Conservation (phyloP, 92 coral and sea anemone species). For the Hydrozoanthus gracilis region DNA sequence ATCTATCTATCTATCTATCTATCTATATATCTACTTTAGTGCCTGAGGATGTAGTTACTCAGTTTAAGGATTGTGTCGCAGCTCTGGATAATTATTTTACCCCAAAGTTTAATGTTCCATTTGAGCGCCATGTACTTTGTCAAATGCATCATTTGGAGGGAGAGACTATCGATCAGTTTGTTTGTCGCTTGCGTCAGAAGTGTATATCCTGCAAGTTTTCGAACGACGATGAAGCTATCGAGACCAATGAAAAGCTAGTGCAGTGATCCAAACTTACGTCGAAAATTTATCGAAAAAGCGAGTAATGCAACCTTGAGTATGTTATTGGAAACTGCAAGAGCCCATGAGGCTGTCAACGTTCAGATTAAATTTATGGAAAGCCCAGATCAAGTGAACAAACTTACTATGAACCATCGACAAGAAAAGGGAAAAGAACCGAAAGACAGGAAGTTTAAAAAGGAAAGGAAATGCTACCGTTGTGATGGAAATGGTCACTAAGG, state of each 20-base stretch:
- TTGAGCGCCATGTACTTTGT: slow-evolving; percentile 58
- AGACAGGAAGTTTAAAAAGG: background rate
- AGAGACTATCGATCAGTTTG: slow-evolving; percentile 55
- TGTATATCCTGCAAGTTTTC: slow-evolving; percentile 61
- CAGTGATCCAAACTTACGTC: slow-evolving; percentile 46
- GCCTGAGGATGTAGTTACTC: slow-evolving; percentile 43
- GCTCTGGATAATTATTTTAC: slow-evolving; percentile 64
- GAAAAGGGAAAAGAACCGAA: background rate
- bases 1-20: too few species aligned
- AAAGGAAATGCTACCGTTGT: slow-evolving; percentile 19
- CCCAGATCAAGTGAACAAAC: slow-evolving; percentile 41
- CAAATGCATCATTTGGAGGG: slow-evolving; percentile 37
- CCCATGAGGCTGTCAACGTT: slow-evolving; percentile 58
- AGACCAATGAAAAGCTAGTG: slow-evolving; percentile 76
- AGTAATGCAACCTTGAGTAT: slow-evolving; percentile 47
- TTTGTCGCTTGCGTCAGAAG: slow-evolving; percentile 61
- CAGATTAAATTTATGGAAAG: slow-evolving; percentile 39
- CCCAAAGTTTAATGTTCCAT: slow-evolving; percentile 58
- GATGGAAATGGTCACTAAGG: slow-evolving; percentile 50
- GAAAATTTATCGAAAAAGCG: slow-evolving; percentile 66
- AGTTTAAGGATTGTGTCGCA: slow-evolving; percentile 39
- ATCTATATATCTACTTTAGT: too few species aligned
- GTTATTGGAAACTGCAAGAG: slow-evolving; percentile 58
- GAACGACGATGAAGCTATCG: slow-evolving; percentile 63
- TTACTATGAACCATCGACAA: slow-evolving; percentile 20